Evolutionary conservation across 2,113 vertebrate genomes (phyloP).

Genomic region (Rhodinocichla rosea): DNA sequence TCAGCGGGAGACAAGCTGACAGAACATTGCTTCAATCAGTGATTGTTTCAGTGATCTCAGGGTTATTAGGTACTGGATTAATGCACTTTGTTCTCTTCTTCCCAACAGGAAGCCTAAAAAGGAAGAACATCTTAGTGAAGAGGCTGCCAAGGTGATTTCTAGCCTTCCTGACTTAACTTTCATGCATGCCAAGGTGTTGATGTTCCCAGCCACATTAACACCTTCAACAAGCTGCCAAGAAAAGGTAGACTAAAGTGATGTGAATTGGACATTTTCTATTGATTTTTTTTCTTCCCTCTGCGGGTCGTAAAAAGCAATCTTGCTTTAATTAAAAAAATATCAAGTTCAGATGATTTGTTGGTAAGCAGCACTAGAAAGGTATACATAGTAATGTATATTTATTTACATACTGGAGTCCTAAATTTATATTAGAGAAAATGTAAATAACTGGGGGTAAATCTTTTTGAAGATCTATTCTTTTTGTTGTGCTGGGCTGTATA

Average conservation of each 20-base stretch:
- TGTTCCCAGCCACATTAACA: slow-evolving; percentile 89
- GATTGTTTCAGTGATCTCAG: background rate
- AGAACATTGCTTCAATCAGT: background rate
- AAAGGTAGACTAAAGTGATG: slow-evolving; percentile 70
- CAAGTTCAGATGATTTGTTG: slow-evolving; percentile 80
- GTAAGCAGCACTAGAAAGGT: slow-evolving; percentile 82
- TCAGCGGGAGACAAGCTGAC: slow-evolving; percentile 1
- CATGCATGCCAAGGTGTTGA: slow-evolving; percentile 91
- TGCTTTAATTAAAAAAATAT: slow-evolving; percentile 72
- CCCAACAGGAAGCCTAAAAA: slow-evolving; percentile 84
- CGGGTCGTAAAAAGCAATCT: slow-evolving; percentile 68
- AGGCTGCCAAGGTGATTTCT: slow-evolving; percentile 86
- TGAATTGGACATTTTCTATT: slow-evolving; percentile 68
- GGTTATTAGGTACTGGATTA: background rate
- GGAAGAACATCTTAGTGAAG: slow-evolving; percentile 91
- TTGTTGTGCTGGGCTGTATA: slow-evolving; percentile 81
- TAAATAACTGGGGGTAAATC: slow-evolving; percentile 87
- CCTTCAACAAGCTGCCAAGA: slow-evolving; percentile 80
- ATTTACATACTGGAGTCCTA: slow-evolving; percentile 86
- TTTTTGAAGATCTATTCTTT: slow-evolving; percentile 80
- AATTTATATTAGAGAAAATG: slow-evolving; percentile 85
- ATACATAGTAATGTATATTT: slow-evolving; percentile 87
- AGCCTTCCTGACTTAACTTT: slow-evolving; percentile 90
- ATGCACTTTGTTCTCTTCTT: slow-evolving; percentile 38
- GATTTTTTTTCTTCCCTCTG: slow-evolving; percentile 44